A percentile compares a stretch with the other conserved stretches of the same genome.
Evolutionary conservation across 2,113 vertebrate species (phyloP).

Genomic region (Grammomys surdaster): DNA sequence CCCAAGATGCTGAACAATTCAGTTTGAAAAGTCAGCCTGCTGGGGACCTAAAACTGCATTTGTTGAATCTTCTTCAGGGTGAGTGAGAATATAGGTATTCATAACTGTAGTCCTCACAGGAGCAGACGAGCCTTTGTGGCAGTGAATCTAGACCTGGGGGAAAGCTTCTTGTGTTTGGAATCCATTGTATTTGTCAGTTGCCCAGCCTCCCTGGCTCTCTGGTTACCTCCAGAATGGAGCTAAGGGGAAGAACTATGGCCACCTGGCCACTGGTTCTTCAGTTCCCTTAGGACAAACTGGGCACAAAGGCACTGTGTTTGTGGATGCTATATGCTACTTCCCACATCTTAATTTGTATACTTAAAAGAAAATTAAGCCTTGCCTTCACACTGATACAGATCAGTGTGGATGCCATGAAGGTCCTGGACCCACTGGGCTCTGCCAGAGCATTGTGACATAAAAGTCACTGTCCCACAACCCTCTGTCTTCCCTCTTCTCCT

Average conservation of each 20-base stretch:
- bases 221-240: background rate
- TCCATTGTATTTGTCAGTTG: background rate
- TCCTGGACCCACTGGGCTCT: too few relatives aligned
- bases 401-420: background rate
- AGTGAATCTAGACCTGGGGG: background rate
- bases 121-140: background rate
- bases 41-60: background rate
- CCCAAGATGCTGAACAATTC: background rate
- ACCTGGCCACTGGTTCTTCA: background rate
- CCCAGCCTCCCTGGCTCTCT: background rate
- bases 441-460: background rate
- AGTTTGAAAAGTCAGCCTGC: background rate
- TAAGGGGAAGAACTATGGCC: background rate
- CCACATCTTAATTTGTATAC: constrained; percentile 21
- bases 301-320: background rate
- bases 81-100: background rate
- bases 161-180: background rate
- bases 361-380: constrained; percentile 11
- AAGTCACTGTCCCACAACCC: background rate
- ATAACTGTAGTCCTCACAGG: background rate
- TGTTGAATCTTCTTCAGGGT: background rate
- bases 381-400: background rate
- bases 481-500: too few relatives aligned
- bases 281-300: background rate
- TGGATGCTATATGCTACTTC: background rate